Base-by-base conservation (phyloP, 2,888 invertebrate species). In the Limnephilus marmoratus region DNA sequence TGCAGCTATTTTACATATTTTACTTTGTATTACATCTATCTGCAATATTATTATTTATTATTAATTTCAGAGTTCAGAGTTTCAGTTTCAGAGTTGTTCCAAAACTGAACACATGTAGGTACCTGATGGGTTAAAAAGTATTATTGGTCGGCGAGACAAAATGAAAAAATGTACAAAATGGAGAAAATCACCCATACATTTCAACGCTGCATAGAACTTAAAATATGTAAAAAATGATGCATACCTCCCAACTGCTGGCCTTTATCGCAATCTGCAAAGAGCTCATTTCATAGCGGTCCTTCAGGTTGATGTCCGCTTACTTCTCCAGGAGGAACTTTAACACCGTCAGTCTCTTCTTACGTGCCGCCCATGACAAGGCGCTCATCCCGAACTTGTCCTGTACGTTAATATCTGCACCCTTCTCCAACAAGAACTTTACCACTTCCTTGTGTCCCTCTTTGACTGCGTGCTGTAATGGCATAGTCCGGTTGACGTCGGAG, bases 371-470 rank as follows among this genome's bases (percentile, higher is more conserved):
- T n/a, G 81, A 34, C 29, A 90, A 18, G 2, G 81, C 81, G 12
- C 37, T 90, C 90, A 90, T 90, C 18, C 90, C 90, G 31, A 41
- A 90, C n/a, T 31, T 37, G 45, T 90, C 90, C 41, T 12, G 11
- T 12, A 2, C 29, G 45, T 90, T n/a, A 18, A 90, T n/a, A 34
- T 41, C 29, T 41, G 41, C 81, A 12, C 45, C 45, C n/a, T 29
- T 13, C 24, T n/a, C 18, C 1, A 29, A 24, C 45, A 90, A 81
- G 13, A 81, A 41, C 18, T 81, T 2, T 13, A 90, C 90, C 41
- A 81, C 29, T 29, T 81, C 9, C 7, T 24, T 15, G 3, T 81
- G 90, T 0, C 81, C 90, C 11, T 3, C 5, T 31, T 90, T 90
- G 29, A 81, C 90, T 13, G 90, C 90, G 41, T 81, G 81, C n/a